Conservation (phyloP, 2,888 invertebrate genomes). For the Lysandra coridon region DNA sequence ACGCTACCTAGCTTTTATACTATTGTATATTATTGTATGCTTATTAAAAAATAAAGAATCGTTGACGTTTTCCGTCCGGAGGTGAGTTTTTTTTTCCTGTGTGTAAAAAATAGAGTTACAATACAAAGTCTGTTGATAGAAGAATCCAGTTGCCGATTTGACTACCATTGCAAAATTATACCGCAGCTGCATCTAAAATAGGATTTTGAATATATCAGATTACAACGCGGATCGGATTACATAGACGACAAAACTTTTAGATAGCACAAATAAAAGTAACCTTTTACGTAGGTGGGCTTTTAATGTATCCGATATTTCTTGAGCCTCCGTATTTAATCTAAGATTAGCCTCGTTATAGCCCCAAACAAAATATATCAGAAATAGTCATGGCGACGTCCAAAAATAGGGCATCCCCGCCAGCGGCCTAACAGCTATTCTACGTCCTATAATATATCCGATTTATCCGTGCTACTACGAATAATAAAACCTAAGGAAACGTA, state of each 20-base stretch:
- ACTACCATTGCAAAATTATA: not conserved
- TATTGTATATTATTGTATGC: too few relatives aligned
- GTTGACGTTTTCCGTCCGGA: too few relatives aligned
- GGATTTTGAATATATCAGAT: conserved; percentile 21
- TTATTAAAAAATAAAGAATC: too few relatives aligned
- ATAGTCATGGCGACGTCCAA: not conserved
- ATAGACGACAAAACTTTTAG: not conserved
- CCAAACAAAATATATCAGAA: not conserved
- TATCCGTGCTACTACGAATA: too few relatives aligned
- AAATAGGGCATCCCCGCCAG: not conserved
- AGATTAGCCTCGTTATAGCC: not conserved
- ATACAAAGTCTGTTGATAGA: not conserved
- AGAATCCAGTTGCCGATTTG: not conserved
- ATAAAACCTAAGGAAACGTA: too few relatives aligned
- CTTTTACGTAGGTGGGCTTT: not conserved
- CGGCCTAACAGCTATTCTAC: not conserved
- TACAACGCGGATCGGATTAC: not conserved
- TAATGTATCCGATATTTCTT: not conserved
- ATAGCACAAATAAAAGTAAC: not conserved
- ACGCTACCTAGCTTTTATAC: too few relatives aligned
- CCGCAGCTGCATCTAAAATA: not conserved
- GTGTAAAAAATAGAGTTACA: not conserved
- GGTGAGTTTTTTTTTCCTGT: too few relatives aligned
- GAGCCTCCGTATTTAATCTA: not conserved
- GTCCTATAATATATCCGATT: too few relatives aligned